phyloP scores from a whole-genome alignment of 2,113 vertebrate genomes.

The Megaceryle torquata region DNA sequence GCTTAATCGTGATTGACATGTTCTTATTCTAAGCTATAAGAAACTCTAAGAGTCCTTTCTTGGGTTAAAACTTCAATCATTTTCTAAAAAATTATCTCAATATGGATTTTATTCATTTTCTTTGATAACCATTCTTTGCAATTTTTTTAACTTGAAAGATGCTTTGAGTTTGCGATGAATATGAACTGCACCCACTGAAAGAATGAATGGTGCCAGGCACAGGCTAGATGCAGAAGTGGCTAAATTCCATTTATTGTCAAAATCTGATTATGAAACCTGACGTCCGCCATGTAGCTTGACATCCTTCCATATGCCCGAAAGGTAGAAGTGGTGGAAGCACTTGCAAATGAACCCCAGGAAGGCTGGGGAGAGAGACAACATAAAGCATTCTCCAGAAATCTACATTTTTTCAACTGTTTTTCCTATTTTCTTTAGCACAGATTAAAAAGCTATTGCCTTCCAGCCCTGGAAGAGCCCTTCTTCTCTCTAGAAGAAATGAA shows the following conservation, averaged over 20 bases:
- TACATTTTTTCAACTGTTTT: not conserved
- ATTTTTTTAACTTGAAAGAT: conserved; percentile 79
- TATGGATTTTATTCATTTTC: conserved; percentile 88
- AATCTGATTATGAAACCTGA: conserved; percentile 77
- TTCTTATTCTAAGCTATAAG: conserved; percentile 89
- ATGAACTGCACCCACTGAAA: conserved; percentile 68
- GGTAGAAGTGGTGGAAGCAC: conserved; percentile 8
- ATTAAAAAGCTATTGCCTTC: not conserved
- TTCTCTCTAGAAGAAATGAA: not conserved
- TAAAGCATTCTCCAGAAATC: not conserved
- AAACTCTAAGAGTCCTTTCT: conserved; percentile 87
- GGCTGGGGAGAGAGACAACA: not conserved
- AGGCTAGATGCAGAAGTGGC: conserved; percentile 56
- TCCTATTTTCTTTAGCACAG: not conserved
- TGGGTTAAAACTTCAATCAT: conserved; percentile 91
- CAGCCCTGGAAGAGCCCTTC: not conserved
- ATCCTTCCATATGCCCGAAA: conserved; percentile 34
- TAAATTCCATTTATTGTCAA: conserved; percentile 73
- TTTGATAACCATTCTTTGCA: conserved; percentile 84
- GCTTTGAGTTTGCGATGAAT: conserved; percentile 73
- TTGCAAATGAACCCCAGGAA: conserved; percentile 37
- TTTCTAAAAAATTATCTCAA: conserved; percentile 89
- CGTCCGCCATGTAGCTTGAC: conserved; percentile 20
- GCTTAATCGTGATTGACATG: conserved; percentile 87
- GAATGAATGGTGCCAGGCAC: conserved; percentile 61